phyloP scores from a whole-genome alignment of 1,140 invertebrate genomes.

The Ceratitis capitata region DNA sequence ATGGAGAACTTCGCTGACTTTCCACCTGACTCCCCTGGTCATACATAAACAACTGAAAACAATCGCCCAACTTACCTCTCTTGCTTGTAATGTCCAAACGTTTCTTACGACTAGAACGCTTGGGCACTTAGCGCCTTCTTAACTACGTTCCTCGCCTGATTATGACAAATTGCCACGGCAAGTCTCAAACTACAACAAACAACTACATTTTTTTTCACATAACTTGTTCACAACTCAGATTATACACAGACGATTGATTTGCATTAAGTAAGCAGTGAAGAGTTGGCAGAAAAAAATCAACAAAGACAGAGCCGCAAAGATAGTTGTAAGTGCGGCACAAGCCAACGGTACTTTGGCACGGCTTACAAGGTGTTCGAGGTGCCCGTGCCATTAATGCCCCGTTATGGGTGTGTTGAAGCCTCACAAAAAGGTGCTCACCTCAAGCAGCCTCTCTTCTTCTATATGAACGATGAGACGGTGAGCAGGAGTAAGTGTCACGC shows the following conservation, averaged over 20 bases:
- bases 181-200: neutral
- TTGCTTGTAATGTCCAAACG: too few species aligned
- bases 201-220: neutral
- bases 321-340: neutral
- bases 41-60: too few species aligned
- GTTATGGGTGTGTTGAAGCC: neutral
- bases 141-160: neutral
- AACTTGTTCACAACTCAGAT: neutral
- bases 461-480: neutral
- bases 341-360: neutral
- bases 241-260: constrained; percentile 1
- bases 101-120: too few species aligned
- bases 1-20: too few species aligned
- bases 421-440: neutral
- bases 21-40: too few species aligned
- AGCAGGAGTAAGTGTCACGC: neutral
- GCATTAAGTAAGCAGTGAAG: too few species aligned
- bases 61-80: too few species aligned
- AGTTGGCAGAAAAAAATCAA: too few species aligned
- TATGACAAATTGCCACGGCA: neutral
- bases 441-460: neutral
- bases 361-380: too few species aligned
- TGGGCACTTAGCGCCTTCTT: neutral
- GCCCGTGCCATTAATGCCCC: neutral
- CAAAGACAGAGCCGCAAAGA: neutral